Conservation (phyloP, 2,113 vertebrate genomes). For the Siniperca knerii region DNA sequence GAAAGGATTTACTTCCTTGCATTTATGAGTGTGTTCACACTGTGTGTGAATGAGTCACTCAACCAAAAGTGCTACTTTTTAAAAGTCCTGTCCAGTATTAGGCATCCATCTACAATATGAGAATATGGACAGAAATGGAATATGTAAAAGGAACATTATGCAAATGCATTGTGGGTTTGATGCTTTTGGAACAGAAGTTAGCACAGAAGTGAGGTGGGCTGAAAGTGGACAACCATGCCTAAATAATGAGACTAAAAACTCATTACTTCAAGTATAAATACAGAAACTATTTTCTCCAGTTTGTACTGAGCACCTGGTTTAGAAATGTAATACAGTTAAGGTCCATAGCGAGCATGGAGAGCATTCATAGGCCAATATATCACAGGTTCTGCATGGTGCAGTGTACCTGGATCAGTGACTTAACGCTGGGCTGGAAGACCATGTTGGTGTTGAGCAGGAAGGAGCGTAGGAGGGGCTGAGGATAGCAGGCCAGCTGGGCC, state of each 20-base stretch:
- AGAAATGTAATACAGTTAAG: not conserved
- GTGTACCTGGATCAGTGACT: slow-evolving; percentile 95
- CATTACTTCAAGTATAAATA: not conserved
- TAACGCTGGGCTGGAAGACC: slow-evolving; percentile 99
- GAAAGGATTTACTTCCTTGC: not conserved
- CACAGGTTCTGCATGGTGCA: not conserved
- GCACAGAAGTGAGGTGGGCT: slow-evolving; percentile 56
- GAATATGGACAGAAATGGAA: slow-evolving; percentile 5
- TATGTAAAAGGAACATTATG: slow-evolving; percentile 1
- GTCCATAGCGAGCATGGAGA: not conserved
- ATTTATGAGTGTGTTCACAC: not conserved
- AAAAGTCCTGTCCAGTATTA: not conserved
- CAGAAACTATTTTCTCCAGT: not conserved
- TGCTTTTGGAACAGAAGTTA: slow-evolving; percentile 27
- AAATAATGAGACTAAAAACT: slow-evolving; percentile 6
- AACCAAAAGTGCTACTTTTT: not conserved
- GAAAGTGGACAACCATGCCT: slow-evolving; percentile 25
- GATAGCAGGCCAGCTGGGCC: slow-evolving; percentile 94
- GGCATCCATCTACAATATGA: not conserved
- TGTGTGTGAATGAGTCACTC: not conserved
- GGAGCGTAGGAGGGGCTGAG: slow-evolving; percentile 96
- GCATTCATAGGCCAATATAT: not conserved
- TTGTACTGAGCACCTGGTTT: not conserved
- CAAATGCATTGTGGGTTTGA: slow-evolving; percentile 28
- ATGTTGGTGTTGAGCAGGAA: slow-evolving; percentile 99